Base-by-base conservation (phyloP, 2,888 invertebrate species). In the Gonocerus acuteangulatus region DNA sequence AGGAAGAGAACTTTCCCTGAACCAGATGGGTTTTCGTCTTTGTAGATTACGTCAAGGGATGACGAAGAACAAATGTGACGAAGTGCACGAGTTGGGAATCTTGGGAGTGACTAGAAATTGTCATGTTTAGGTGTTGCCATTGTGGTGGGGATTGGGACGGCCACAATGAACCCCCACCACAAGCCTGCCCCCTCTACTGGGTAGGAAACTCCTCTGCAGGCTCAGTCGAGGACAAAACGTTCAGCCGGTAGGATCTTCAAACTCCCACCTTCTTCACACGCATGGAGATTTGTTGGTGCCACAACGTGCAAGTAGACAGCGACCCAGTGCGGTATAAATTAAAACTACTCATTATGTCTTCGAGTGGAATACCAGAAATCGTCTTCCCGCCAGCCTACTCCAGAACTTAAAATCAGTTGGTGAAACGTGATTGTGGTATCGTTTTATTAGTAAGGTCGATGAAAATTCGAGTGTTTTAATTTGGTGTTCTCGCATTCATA, bases 301-400 rank as follows among this genome's bases (percentile, higher is more conserved):
- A 27, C 27, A 44, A 18, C 42, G 54, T 44, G 39, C 42, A 18
- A 16, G 48, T 48, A n/a, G 23, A 18, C 54, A 54, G 54, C 54
- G 54, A 44, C 54, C 19, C 54, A 36, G 15, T 22, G 42, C 54
- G 54, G 54, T 44, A 54, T 44, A 39, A 22, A n/a, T 15, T 16
- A 19, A 15, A 42, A 54, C 54, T 54, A 42, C 51, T 51, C 19
- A 34, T 19, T 51, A 51, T 34, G 34, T 32, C 51, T 51, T 51
- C 51, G 34, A 51, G 34, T 34, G 34, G 19, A 18, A n/a, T 19
- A 51, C 7, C 32, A 36, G 18, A 34, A 34, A 51, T 19, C 36
- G 42, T 36, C 42, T 54, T 54, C 54, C 54, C 54, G 54, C 54
- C 54, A 13, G 39, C 54, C 22, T 21, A 23, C 54, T 42, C 39